Evolutionary conservation across 2,113 vertebrate genomes (phyloP).

Genomic region (Neodontobutis hainanensis): DNA sequence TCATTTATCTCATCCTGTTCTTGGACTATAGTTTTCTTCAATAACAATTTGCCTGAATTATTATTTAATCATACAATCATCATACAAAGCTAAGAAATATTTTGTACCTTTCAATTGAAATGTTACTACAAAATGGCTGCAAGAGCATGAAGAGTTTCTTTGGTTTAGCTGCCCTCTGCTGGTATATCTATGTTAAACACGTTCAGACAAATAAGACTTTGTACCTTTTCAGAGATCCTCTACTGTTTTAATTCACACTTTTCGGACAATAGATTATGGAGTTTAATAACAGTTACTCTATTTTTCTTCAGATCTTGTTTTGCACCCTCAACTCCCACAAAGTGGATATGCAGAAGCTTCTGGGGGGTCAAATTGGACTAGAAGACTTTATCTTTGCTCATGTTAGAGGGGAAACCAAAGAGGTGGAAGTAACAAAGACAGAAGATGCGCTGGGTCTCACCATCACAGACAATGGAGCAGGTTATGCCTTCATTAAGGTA

Average conservation of each 20-base stretch:
- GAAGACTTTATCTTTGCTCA: slow-evolving; percentile 99
- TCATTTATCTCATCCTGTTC: background rate
- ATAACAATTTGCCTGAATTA: background rate
- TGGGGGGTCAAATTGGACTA: slow-evolving; percentile 95
- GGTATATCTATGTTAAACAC: slow-evolving; percentile 23
- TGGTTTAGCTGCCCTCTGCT: slow-evolving; percentile 56
- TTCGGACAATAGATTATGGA: too few relatives aligned
- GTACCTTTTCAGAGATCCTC: background rate
- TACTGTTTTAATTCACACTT: too few relatives aligned
- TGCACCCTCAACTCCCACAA: slow-evolving; percentile 98
- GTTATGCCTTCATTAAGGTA: slow-evolving; percentile 98
- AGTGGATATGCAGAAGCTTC: slow-evolving; percentile 97
- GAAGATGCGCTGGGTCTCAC: slow-evolving; percentile 96
- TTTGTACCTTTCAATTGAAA: background rate
- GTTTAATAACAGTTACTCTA: background rate
- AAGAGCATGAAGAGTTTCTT: background rate
- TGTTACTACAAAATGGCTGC: slow-evolving; percentile 31
- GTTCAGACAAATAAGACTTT: background rate
- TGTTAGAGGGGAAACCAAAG: slow-evolving; percentile 91
- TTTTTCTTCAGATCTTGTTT: slow-evolving; percentile 87
- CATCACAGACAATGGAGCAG: slow-evolving; percentile 95
- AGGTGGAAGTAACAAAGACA: slow-evolving; percentile 94
- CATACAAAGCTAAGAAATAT: too few relatives aligned
- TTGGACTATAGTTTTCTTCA: too few relatives aligned
- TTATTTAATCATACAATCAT: too few relatives aligned